These are phyloP conservation scores for Pygoscelis adeliae DNA, from an alignment of 2,113 vertebrate species.

Conservation along the genomic window DNA sequence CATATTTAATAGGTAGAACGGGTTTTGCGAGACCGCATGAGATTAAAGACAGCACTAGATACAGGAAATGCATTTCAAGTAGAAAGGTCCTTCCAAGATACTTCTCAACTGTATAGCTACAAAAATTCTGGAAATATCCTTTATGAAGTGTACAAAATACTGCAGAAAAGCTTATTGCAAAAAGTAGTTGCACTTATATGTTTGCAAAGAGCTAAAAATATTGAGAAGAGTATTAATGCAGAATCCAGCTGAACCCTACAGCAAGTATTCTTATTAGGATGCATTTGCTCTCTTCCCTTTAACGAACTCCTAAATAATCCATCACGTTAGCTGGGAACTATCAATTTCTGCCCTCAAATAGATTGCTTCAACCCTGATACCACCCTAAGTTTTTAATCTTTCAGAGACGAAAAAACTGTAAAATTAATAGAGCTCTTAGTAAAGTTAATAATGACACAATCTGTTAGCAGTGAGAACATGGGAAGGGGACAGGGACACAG, in stretches of 20 bases:
- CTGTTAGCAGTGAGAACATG: background rate
- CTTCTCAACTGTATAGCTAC: background rate
- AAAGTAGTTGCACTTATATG: background rate
- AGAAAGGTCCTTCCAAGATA: slow-evolving; percentile 4
- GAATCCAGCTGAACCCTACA: background rate
- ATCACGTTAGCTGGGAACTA: background rate
- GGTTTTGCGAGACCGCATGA: background rate
- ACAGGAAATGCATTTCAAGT: slow-evolving; percentile 32
- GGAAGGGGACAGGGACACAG: background rate
- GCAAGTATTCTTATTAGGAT: background rate
- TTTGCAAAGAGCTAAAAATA: background rate
- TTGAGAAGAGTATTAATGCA: background rate
- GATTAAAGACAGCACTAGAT: slow-evolving; percentile 22
- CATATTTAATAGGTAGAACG: slow-evolving; percentile 43
- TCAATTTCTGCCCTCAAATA: background rate
- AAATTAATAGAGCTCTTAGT: background rate
- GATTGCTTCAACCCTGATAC: background rate
- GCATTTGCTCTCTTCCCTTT: background rate
- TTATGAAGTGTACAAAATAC: background rate
- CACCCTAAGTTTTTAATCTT: background rate
- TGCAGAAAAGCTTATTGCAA: background rate
- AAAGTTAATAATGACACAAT: background rate
- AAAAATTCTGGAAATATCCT: background rate
- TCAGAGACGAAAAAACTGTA: background rate
- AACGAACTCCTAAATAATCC: slow-evolving; percentile 9